A percentile compares a stretch with the other conserved stretches of the same genome.
Conservation (phyloP, 2,888 invertebrate genomes). For the Caenorhabditis sp. region DNA sequence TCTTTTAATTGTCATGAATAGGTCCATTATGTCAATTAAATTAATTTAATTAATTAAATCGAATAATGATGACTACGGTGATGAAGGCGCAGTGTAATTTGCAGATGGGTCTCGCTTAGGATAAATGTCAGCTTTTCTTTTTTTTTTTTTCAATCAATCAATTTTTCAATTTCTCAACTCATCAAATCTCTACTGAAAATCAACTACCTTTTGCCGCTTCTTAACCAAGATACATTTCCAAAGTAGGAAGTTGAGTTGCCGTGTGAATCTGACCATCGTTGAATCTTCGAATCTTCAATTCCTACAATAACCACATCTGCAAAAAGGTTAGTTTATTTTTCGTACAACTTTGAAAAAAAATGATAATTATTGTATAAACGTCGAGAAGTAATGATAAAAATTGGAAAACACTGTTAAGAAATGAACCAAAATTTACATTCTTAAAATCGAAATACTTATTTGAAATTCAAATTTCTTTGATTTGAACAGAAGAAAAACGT, state of each 20-base stretch:
- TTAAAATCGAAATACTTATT: neutral
- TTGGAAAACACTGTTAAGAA: neutral
- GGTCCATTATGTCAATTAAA: no score
- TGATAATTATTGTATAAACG: no score
- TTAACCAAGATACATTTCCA: constrained; percentile 73
- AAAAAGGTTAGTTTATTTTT: neutral
- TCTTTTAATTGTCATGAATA: no score
- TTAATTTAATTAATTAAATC: no score
- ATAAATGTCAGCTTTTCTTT: neutral
- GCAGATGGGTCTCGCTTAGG: no score
- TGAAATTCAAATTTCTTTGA: neutral
- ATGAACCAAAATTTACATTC: neutral
- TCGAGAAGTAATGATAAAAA: neutral
- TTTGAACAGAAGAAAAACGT: neutral
- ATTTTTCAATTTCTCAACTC: no score
- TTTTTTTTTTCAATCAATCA: no score
- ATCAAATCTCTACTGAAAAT: no score
- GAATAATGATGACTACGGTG: no score
- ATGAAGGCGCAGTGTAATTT: no score
- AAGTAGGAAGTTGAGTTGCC: constrained; percentile 71
- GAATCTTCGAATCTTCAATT: neutral
- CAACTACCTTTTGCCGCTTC: constrained; percentile 72
- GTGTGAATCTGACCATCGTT: constrained; percentile 24
- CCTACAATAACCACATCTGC: neutral
- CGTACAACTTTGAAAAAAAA: neutral